Base-by-base conservation (phyloP, 2,113 vertebrate species). In the Lophotis ruficrista region DNA sequence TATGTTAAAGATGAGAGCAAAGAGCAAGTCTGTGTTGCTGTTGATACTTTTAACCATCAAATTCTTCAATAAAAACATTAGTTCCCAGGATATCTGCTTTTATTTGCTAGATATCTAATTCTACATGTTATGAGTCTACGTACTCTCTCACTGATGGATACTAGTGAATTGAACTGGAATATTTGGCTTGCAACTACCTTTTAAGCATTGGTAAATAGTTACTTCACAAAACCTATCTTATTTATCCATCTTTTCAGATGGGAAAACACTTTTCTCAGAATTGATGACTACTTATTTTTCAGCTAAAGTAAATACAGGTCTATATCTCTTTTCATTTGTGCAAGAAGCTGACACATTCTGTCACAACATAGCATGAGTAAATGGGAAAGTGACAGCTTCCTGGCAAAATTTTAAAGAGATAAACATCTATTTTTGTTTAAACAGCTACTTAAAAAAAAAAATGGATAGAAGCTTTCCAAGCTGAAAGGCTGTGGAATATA, bases 391-490 rank as follows among this genome's bases (percentile, higher is more conserved):
- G 98, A 98, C 98, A 98, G 98, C 93, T 98, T 98, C 97, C 96
- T 98, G 97, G 98, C 96, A 98, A 98, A 98, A 94, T 97, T 98
- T 98, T 98, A 98, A 98, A 98, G 98, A 98, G 97, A 98, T 98
- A 98, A 98, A 98, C 98, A 98, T 98, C 97, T 98, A 98, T 98
- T 98, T 98, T 98, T 98, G 97, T 98, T 98, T 98, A 98, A 98
- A 97, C 96, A 98, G 96, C 92, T 97, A 97, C 97, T 96, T 60
- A 97, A 97, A 94, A 88, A 81, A 81, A 92, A 96, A 96, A 91
- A 89, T 53, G 89, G 82, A 95, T 96, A 96, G 96, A 97, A 94
- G 89, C 94, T 97, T 98, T 97, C 87, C 64, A 92, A 62, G 71
- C 89, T 97, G 96, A 97, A 98, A 97, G 72, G 88, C 85, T 96